Evolutionary conservation across 2,113 vertebrate genomes (phyloP).

Genomic region (Columbina picui): DNA sequence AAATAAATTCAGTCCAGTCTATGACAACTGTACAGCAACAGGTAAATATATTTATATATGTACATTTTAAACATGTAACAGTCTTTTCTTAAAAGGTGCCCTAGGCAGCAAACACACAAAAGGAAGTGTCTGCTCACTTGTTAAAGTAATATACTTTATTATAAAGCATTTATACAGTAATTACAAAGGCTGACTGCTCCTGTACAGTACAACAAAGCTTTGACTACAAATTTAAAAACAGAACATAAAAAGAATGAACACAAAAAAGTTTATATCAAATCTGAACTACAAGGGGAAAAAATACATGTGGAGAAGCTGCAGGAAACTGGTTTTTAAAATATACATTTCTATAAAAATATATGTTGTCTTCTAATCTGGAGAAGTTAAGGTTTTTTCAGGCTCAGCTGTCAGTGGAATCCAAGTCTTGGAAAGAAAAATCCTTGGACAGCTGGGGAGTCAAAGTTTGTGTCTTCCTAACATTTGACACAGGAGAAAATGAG

Average conservation of each 20-base stretch:
- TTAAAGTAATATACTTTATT: constrained; percentile 82
- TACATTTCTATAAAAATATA: constrained; percentile 77
- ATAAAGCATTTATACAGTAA: constrained; percentile 84
- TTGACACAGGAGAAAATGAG: constrained; percentile 38
- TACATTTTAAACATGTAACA: constrained; percentile 81
- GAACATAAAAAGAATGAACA: constrained; percentile 69
- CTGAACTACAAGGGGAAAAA: constrained; percentile 4
- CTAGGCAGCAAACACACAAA: constrained; percentile 81
- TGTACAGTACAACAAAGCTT: constrained; percentile 77
- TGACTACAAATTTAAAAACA: constrained; percentile 69
- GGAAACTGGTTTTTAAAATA: constrained; percentile 55
- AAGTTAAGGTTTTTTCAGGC: constrained; percentile 55
- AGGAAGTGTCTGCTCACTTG: constrained; percentile 79
- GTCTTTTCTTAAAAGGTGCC: constrained; percentile 80
- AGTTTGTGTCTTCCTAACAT: constrained; percentile 9
- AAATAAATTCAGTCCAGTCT: constrained; percentile 83
- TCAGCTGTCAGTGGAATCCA: constrained; percentile 61
- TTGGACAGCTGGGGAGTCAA: constrained; percentile 50
- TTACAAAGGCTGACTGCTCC: constrained; percentile 79
- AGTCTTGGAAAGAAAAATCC: constrained; percentile 31
- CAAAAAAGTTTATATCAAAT: constrained; percentile 66
- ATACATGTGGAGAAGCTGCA: constrained; percentile 35
- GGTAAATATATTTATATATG: constrained; percentile 78
- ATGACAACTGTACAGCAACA: constrained; percentile 85
- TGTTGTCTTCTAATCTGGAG: constrained; percentile 58